These are phyloP conservation scores for Drosophila nebulosa DNA, from an alignment of 1,140 invertebrate species.

Conservation along the genomic window DNA sequence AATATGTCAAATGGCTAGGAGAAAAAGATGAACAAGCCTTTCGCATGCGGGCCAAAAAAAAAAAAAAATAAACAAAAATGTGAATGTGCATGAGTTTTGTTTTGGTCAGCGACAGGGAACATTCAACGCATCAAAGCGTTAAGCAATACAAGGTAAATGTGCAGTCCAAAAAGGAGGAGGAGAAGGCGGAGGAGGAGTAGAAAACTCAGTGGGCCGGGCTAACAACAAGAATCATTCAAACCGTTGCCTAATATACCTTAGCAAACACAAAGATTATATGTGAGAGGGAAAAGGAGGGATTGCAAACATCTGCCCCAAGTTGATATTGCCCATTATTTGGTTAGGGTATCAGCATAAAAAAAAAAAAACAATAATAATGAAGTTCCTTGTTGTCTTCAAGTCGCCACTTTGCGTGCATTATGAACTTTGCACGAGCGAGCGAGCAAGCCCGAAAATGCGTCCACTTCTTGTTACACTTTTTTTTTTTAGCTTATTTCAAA, in stretches of 20 bases:
- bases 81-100: slow-evolving; percentile 25
- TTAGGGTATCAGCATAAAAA: slow-evolving; percentile 4
- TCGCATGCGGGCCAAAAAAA: slow-evolving; percentile 47
- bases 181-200: neutral
- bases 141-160: slow-evolving; percentile 65
- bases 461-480: slow-evolving; percentile 27
- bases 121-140: slow-evolving; percentile 73
- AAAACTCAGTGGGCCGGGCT: neutral
- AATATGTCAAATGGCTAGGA: slow-evolving; percentile 72
- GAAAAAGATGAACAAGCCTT: slow-evolving; percentile 32
- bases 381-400: slow-evolving; percentile 16
- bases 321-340: neutral
- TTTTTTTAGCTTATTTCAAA: slow-evolving; percentile 35
- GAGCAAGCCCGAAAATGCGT: slow-evolving; percentile 44
- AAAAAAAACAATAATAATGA: slow-evolving; percentile 5
- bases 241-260: neutral
- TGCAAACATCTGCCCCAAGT: too few species aligned
- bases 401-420: slow-evolving; percentile 63
- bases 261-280: neutral
- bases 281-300: too few species aligned
- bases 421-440: slow-evolving; percentile 74
- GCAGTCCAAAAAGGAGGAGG: slow-evolving; percentile 38
- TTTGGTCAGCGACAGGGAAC: slow-evolving; percentile 49
- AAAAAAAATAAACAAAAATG: too few species aligned
- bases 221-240: neutral